A percentile compares a stretch with the other conserved stretches of the same genome.
Evolutionary conservation across 2,888 invertebrate genomes (phyloP).

Genomic region (Acanthopleura granulata): DNA sequence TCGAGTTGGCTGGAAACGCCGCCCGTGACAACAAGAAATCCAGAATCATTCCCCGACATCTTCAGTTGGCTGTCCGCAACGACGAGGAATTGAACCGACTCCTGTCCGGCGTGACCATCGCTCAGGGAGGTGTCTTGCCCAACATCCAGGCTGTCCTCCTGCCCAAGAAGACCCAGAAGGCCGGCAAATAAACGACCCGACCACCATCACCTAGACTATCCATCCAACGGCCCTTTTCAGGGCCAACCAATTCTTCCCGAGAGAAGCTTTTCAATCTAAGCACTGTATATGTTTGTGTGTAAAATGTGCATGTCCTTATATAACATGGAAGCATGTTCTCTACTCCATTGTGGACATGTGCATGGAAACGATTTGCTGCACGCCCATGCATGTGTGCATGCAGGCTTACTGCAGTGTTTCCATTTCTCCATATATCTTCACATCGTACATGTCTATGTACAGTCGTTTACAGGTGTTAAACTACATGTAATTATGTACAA

Average conservation of each 20-base stretch:
- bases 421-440: too few species aligned
- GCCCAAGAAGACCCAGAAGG: slow-evolving; percentile 77
- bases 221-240: neutral
- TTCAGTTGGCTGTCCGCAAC: slow-evolving; percentile 83
- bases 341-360: too few species aligned
- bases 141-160: slow-evolving; percentile 82
- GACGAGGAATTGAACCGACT: slow-evolving; percentile 86
- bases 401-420: too few species aligned
- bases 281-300: neutral
- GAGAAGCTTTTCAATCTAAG: neutral
- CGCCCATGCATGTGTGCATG: too few species aligned
- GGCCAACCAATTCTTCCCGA: too few species aligned
- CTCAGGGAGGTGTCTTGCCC: slow-evolving; percentile 86
- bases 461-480: too few species aligned
- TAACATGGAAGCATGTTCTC: neutral
- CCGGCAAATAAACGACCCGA: neutral
- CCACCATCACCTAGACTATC: neutral
- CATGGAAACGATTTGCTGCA: too few species aligned
- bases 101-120: slow-evolving; percentile 82
- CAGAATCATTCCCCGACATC: slow-evolving; percentile 81
- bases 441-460: too few species aligned
- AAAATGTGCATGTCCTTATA: neutral
- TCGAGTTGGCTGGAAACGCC: slow-evolving; percentile 70
- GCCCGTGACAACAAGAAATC: slow-evolving; percentile 75
- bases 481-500: too few species aligned